These are phyloP conservation scores for Calypte anna DNA, from an alignment of 2,113 vertebrate genomes.

Conservation along the genomic window DNA sequence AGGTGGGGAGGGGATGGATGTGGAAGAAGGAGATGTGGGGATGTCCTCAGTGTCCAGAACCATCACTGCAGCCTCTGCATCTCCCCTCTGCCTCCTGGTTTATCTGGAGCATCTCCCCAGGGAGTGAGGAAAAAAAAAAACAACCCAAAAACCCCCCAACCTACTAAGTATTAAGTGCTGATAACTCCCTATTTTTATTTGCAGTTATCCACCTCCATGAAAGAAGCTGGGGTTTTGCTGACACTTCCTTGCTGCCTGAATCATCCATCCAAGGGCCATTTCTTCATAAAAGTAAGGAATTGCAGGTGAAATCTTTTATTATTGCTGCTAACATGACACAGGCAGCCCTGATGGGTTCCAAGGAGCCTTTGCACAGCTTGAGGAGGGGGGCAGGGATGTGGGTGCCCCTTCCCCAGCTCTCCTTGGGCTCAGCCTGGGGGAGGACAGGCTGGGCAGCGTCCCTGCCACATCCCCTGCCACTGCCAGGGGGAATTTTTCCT, in stretches of 20 bases:
- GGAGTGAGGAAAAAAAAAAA: neutral
- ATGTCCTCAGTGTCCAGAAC: rapidly evolving
- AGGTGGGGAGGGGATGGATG: neutral
- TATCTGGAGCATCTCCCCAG: neutral
- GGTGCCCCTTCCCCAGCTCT: rapidly evolving
- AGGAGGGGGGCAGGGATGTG: neutral
- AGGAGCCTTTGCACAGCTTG: neutral
- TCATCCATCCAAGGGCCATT: conserved; percentile 62
- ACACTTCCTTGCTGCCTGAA: conserved; percentile 59
- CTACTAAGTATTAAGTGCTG: conserved; percentile 26
- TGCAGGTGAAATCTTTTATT: conserved; percentile 56
- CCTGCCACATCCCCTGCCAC: neutral
- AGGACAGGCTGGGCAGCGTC: neutral
- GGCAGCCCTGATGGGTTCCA: neutral
- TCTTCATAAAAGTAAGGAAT: conserved; percentile 66
- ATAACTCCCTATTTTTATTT: conserved; percentile 62
- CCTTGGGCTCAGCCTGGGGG: rapidly evolving
- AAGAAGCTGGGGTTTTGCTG: conserved; percentile 50
- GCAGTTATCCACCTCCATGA: conserved; percentile 48
- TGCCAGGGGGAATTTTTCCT: neutral
- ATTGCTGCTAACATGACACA: conserved; percentile 32
- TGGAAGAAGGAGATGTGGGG: neutral
- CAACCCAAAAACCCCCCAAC: neutral
- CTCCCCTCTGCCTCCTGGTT: neutral
- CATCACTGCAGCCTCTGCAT: rapidly evolving